Evolutionary conservation across 2,113 vertebrate species (phyloP), one percentile per base, ranked within the genome.

Genomic region (Pseudorectes ferrugineus): DNA sequence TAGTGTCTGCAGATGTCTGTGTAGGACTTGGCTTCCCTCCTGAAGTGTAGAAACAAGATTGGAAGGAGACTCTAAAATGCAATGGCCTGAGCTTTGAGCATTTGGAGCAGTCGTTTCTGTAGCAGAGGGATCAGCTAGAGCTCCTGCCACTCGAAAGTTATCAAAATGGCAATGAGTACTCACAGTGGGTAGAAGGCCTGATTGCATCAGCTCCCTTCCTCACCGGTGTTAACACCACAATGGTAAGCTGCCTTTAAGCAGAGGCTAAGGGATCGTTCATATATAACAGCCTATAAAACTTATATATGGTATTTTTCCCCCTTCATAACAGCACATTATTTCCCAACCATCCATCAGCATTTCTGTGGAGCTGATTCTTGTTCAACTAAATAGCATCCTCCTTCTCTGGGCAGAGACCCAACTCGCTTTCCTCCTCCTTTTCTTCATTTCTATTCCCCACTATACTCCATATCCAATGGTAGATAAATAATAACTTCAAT

Each of bases 321-420:
- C 42, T 58, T 65, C 14, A 10, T 65, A 89, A 62, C 51, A 80
- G 35, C n/a, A 13, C 40, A 26, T 70, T 85, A 65, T 90, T 96
- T 72, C 42, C 38, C 77, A 23, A 1, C 49, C 2, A 5, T 74
- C 75, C 77, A 49, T 85, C 78, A 67, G 24, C 17, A 17, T 51
- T 85, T 89, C 72, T 74, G 45, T 90, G 75, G 31, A 90, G 52
- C 18, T 63, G 59, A 85, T 93, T 70, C 31, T 93, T 77, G 43
- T 81, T 89, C 70, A 48, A 17, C 43, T 67, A 88, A 88, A 76
- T 58, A 74, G 43, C 87, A 65, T 81, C 70, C n/a, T 85, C 65
- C 62, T 93, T 7, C 55, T 90, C 82, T 94, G 82, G 89, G 78
- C 94, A 93, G 88, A 77, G 73, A 71, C 68, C 85, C 88, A 90